Evolutionary conservation across 2,113 vertebrate genomes (phyloP), one percentile per base, ranked within the genome.

Genomic region (Thamnaconus septentrionalis): DNA sequence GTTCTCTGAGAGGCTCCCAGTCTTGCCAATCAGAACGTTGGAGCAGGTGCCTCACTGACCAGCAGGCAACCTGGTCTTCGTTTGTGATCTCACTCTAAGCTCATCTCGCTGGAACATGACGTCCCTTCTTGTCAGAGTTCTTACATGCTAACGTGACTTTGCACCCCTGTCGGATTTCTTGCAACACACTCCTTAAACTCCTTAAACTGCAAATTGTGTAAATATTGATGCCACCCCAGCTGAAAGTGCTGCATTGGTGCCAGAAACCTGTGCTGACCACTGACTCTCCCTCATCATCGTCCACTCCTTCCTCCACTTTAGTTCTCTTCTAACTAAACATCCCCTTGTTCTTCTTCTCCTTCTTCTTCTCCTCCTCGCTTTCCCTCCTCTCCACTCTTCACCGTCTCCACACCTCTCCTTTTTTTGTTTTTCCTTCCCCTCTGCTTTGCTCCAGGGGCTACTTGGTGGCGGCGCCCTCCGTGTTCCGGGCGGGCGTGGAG

Each of bases 381-480:
- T 12, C n/a, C 49, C 7, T 18, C 6, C 3, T 48, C 9, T 64
- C 47, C 48, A 11, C 7, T 44, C 43, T 55, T 18, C 8, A 3
- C 40, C 3, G 12, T 3, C 11, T 51, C 4, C 4, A 45, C 31
- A 10, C 9, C 9, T 0, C 48, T 6, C 4, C 45, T 11, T 39
- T 46, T 46, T 47, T 40, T 6, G 1, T 43, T 8, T 5, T 39
- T 10, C 48, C 0, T 48, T 51, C 42, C 50, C 5, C 53, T 42
- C 49, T 6, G n/a, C 54, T 18, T 18, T 3, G 59, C 73, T 51
- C 43, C 83, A 98, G 95, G 84, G 95, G 95, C 44, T 97, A 97
- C 77, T 79, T 97, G 90, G 93, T 97, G 0, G 89, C 93, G 0
- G 94, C 94, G 0, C 95, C 95, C 57, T 97, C 95, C 0, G 94